Evolutionary conservation across 2,113 vertebrate genomes (phyloP), one percentile per base, ranked within the genome.

Genomic region (Neolamprologus fasciatus): DNA sequence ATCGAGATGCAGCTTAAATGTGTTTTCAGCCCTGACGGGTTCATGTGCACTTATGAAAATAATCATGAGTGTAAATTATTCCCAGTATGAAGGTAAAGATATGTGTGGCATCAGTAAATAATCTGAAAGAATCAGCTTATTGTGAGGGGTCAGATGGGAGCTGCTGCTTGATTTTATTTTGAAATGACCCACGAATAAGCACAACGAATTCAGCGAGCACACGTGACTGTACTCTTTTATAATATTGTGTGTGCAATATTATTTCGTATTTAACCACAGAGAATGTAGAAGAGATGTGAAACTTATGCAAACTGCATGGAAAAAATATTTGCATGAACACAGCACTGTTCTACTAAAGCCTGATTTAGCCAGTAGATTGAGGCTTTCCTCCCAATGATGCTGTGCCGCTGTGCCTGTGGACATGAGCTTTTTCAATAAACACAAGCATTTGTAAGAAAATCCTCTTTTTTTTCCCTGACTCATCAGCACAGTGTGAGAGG

Each of bases 361-460:
- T 80, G 35, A 76, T 63, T 76, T 31, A 90, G 53, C 33, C 68
- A 31, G 42, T 54, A 89, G 82, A 51, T 45, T 45, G 53, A 14
- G 80, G 85, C 71, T 93, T 78, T 63, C 6, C 11, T 89, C 73
- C 7, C 84, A 10, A 6, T n/a, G 28, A 87, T 33, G 54, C 83
- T 89, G 91, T 93, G 91, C 94, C 92, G 55, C 83, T 53, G 93
- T 95, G 94, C 95, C 93, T 94, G 91, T 92, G 47, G 57, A 92
- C 23, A 90, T 53, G 19, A 84, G 91, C 92, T 90, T 92, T 91
- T 90, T 37, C 81, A 92, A 92, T 93, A 92, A 94, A 93, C 57
- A 63, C 45, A 37, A 86, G 55, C 85, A 28, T 90, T 93, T 89
- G 81, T 63, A 91, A 89, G 5, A 37, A 37, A 50, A 50, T 66